Percentiles rank a stretch among this genome's conserved stretches.
These are phyloP conservation scores for Anolis carolinensis DNA, from an alignment of 2,113 vertebrate genomes.

Conservation along the genomic window DNA sequence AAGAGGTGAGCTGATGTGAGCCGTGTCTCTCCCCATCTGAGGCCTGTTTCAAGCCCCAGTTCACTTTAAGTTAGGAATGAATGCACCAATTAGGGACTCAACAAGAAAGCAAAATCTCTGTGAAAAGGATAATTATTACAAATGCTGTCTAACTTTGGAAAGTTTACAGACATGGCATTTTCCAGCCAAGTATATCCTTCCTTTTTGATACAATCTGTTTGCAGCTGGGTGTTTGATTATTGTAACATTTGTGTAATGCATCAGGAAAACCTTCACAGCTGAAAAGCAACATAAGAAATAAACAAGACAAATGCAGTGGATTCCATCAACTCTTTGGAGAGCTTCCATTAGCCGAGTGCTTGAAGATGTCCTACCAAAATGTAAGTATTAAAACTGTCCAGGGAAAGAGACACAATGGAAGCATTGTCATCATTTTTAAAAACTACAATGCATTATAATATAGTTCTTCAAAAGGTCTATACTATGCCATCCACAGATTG, in stretches of 20 bases:
- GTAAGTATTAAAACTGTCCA: not conserved
- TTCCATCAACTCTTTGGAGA: conserved; percentile 33
- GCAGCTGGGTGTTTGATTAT: not conserved
- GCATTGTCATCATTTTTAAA: not conserved
- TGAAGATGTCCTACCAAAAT: conserved; percentile 35
- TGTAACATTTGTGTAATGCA: not conserved
- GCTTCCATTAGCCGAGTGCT: not conserved
- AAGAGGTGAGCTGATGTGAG: not conserved
- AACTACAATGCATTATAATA: conserved; percentile 7
- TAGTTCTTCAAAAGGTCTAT: conserved; percentile 46
- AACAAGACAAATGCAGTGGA: not conserved
- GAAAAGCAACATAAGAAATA: not conserved
- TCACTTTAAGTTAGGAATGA: not conserved
- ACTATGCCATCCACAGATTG: not conserved
- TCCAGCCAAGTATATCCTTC: not conserved
- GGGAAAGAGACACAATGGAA: conserved; percentile 32
- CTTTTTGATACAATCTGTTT: no score
- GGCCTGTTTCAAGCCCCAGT: not conserved
- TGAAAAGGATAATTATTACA: not conserved
- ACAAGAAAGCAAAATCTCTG: conserved; percentile 20
- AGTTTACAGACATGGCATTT: conserved; percentile 4
- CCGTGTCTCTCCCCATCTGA: conserved; percentile 3
- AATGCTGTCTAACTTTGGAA: conserved; percentile 27
- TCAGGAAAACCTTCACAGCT: not conserved
- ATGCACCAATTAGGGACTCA: conserved; percentile 23